These are phyloP conservation scores for Tringa solitaria DNA, from an alignment of 2,113 vertebrate species.

Conservation along the genomic window DNA sequence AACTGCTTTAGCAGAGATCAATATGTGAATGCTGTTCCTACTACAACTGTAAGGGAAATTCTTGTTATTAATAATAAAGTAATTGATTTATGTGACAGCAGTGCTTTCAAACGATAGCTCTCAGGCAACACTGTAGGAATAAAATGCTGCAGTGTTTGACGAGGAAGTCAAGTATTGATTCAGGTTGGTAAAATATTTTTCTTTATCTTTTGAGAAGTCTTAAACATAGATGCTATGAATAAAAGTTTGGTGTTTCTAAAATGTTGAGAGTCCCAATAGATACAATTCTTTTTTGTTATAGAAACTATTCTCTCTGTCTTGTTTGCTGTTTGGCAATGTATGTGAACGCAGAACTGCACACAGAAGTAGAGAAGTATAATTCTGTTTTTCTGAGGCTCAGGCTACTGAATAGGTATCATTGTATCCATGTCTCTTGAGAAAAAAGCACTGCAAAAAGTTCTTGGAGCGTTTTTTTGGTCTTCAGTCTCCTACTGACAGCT, in stretches of 20 bases:
- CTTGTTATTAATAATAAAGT: slow-evolving; percentile 1
- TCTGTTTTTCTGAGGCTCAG: slow-evolving; percentile 22
- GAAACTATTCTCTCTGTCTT: background rate
- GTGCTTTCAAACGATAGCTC: background rate
- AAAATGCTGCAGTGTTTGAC: background rate
- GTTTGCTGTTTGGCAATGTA: background rate
- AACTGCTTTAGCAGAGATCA: background rate
- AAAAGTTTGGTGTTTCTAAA: background rate
- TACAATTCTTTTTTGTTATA: background rate
- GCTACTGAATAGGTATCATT: slow-evolving; percentile 57
- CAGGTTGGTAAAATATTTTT: slow-evolving; percentile 47
- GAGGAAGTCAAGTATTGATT: slow-evolving; percentile 22
- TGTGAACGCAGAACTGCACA: background rate
- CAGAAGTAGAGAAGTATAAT: background rate
- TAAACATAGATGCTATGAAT: background rate
- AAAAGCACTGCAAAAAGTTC: background rate
- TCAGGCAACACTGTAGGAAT: background rate
- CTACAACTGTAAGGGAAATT: background rate
- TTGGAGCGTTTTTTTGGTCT: background rate
- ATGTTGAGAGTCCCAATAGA: background rate
- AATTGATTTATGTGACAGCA: background rate
- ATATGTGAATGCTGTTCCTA: background rate
- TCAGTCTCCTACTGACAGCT: slow-evolving; percentile 49
- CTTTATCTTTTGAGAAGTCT: slow-evolving; percentile 7
- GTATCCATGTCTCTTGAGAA: background rate